Percentiles rank a stretch among this genome's conserved stretches.
These are phyloP conservation scores for Acanthiza pusilla DNA, from an alignment of 2,797 vertebrate genomes.

Conservation along the genomic window DNA sequence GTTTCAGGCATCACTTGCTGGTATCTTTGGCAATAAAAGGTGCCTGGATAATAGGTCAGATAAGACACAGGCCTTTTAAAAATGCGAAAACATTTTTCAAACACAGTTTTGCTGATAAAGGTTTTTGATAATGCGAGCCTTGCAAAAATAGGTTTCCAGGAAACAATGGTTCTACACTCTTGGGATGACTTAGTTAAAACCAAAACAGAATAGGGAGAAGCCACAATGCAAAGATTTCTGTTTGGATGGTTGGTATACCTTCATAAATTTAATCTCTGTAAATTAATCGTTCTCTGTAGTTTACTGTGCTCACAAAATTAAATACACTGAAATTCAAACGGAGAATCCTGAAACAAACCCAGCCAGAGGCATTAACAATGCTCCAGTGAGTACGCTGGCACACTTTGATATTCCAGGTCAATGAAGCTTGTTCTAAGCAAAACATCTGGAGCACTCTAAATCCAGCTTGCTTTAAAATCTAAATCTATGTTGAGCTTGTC, in stretches of 20 bases:
- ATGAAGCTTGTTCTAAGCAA: conserved; percentile 54
- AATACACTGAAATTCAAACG: conserved; percentile 24
- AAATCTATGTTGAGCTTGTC: conserved; percentile 17
- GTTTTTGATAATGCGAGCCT: not conserved
- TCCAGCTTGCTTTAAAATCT: conserved; percentile 10
- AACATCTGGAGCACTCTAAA: conserved; percentile 64
- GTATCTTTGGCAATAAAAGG: not conserved
- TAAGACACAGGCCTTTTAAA: not conserved
- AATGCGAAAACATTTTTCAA: not conserved
- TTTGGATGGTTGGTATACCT: not conserved
- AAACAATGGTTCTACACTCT: not conserved
- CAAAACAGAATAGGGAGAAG: not conserved
- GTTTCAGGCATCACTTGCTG: not conserved
- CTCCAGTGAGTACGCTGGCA: conserved; percentile 6
- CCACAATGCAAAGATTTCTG: not conserved
- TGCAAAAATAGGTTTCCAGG: not conserved
- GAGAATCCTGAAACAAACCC: conserved; percentile 32
- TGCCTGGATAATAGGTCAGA: not conserved
- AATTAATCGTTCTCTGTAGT: not conserved
- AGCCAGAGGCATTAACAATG: conserved; percentile 27
- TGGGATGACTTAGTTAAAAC: not conserved
- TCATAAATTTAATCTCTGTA: conserved; percentile 2
- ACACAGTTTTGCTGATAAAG: not conserved
- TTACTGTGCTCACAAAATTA: not conserved
- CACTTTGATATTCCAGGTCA: conserved; percentile 60